These are phyloP conservation scores for Pipistrellus kuhlii DNA, from an alignment of 2,797 vertebrate genomes.

Conservation along the genomic window DNA sequence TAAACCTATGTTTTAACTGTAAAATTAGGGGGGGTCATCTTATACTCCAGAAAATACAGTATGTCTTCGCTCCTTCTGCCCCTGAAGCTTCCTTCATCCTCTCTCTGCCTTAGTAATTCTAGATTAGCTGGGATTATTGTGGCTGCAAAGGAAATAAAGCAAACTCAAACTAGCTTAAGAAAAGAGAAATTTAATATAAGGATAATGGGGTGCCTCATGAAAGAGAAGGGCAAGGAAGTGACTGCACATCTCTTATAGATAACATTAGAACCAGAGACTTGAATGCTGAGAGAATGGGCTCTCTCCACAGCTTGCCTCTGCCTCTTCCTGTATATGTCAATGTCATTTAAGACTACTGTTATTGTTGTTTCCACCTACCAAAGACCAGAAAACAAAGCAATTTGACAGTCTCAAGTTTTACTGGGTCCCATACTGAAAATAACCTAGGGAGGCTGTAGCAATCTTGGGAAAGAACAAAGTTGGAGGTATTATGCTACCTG, in stretches of 20 bases:
- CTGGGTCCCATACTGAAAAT: background rate
- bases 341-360: background rate
- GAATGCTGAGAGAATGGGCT: background rate
- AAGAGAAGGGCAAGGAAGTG: no score
- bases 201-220: no score
- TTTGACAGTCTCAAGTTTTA: background rate
- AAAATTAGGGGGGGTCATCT: no score
- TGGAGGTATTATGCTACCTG: background rate
- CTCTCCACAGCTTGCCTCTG: background rate
- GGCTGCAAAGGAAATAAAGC: no score
- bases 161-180: no score
- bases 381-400: slow-evolving; percentile 26
- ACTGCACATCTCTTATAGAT: background rate
- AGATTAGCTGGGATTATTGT: no score
- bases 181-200: no score
- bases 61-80: no score
- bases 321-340: background rate
- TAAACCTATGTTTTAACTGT: no score
- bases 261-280: background rate
- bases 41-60: no score
- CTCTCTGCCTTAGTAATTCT: no score
- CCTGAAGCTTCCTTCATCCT: no score
- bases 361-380: background rate
- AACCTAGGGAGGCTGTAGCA: background rate
- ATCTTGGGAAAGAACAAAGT: background rate